These are phyloP conservation scores for Tiaroga cobitis DNA, from an alignment of 2,797 vertebrate species.

Conservation along the genomic window DNA sequence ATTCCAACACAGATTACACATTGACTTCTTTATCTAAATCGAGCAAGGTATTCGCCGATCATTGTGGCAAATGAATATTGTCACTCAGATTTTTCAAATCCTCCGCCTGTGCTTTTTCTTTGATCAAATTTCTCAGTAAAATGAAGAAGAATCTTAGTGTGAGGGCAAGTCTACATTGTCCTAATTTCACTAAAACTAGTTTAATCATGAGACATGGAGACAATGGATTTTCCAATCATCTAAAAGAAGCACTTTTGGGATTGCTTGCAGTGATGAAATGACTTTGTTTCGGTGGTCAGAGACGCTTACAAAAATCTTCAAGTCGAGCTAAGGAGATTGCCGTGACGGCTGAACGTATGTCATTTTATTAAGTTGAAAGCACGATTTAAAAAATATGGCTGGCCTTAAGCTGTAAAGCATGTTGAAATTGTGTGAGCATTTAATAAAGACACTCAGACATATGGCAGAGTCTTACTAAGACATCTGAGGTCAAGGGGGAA, in stretches of 20 bases:
- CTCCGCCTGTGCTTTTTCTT: slow-evolving; percentile 44
- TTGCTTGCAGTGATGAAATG: slow-evolving; percentile 55
- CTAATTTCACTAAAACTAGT: slow-evolving; percentile 54
- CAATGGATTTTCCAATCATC: slow-evolving; percentile 56
- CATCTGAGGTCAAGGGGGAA: slow-evolving; percentile 43
- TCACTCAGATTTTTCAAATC: slow-evolving; percentile 52
- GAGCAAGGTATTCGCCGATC: slow-evolving; percentile 39
- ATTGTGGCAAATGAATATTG: slow-evolving; percentile 48
- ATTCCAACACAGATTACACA: slow-evolving; percentile 63
- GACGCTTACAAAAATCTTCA: slow-evolving; percentile 47
- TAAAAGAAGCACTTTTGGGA: slow-evolving; percentile 60
- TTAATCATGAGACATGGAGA: slow-evolving; percentile 48
- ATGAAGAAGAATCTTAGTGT: slow-evolving; percentile 46
- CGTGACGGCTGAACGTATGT: slow-evolving; percentile 36
- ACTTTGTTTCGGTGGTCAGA: slow-evolving; percentile 48
- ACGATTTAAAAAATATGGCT: slow-evolving; percentile 48
- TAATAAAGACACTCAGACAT: slow-evolving; percentile 53
- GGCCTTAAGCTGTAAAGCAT: slow-evolving; percentile 53
- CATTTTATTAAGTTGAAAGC: slow-evolving; percentile 58
- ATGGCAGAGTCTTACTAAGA: slow-evolving; percentile 55
- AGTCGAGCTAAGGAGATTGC: slow-evolving; percentile 47
- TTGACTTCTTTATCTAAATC: slow-evolving; percentile 49
- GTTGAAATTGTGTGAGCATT: slow-evolving; percentile 38
- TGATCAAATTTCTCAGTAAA: slow-evolving; percentile 49
- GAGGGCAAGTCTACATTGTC: slow-evolving; percentile 48